These are phyloP conservation scores for Rapana venosa DNA, from an alignment of 2,888 invertebrate species.

Conservation along the genomic window DNA sequence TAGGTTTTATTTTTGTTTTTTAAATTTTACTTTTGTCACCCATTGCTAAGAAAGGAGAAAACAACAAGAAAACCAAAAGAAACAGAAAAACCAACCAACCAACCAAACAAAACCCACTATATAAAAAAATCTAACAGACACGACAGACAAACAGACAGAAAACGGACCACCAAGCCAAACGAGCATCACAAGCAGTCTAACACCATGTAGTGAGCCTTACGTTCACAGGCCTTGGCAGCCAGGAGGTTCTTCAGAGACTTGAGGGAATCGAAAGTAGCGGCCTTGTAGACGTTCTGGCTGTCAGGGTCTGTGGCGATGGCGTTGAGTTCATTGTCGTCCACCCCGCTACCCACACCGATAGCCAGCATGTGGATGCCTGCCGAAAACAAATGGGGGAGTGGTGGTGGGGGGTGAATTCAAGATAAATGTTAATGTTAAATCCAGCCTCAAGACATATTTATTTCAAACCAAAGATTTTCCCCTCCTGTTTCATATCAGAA, in stretches of 20 bases:
- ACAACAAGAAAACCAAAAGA: too few relatives aligned
- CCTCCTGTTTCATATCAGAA: too few relatives aligned
- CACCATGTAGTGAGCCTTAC: slow-evolving; percentile 47
- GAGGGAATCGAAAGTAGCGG: slow-evolving; percentile 68
- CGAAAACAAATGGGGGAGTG: too few relatives aligned
- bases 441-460: too few relatives aligned
- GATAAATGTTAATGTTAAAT: too few relatives aligned
- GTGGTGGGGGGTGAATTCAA: too few relatives aligned
- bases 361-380: slow-evolving; percentile 60
- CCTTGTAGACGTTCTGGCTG: slow-evolving; percentile 69
- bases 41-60: too few relatives aligned
- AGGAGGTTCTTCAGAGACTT: slow-evolving; percentile 60
- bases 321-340: slow-evolving; percentile 58
- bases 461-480: too few relatives aligned
- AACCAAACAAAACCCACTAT: too few relatives aligned
- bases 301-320: slow-evolving; percentile 68
- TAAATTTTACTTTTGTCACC: neutral
- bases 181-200: neutral
- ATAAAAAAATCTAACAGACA: neutral
- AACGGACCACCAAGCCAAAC: neutral
- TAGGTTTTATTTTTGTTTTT: neutral
- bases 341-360: slow-evolving; percentile 66
- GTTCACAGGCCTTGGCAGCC: slow-evolving; percentile 66
- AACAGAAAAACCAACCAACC: too few relatives aligned
- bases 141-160: neutral